Percentiles rank a stretch among this genome's conserved stretches.
phyloP scores from a whole-genome alignment of 2,888 invertebrate genomes.

The Ceraclea dissimilis region DNA sequence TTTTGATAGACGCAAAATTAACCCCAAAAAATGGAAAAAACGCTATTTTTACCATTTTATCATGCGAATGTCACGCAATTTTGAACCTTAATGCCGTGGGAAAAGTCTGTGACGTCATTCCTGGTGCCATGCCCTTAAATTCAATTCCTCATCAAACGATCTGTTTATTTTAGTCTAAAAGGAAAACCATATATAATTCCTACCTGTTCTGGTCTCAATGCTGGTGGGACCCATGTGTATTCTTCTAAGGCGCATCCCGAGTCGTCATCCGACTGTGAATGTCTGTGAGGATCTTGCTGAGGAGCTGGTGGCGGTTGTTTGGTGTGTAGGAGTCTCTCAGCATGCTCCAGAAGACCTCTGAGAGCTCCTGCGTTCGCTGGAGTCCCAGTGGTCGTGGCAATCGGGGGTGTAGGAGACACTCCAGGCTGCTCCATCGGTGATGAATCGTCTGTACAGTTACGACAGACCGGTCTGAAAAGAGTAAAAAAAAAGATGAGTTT shows the following conservation, averaged over 20 bases:
- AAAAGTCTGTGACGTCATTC: too few relatives aligned
- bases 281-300: slow-evolving; percentile 64
- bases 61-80: too few relatives aligned
- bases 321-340: slow-evolving; percentile 53
- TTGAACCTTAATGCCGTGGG: too few relatives aligned
- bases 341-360: slow-evolving; percentile 42
- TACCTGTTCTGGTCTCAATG: slow-evolving; percentile 94
- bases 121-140: too few relatives aligned
- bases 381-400: slow-evolving; percentile 42
- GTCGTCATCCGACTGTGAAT: slow-evolving; percentile 94
- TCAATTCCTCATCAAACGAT: too few relatives aligned
- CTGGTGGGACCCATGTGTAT: slow-evolving; percentile 97
- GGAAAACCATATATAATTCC: too few relatives aligned
- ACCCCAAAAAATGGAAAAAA: too few relatives aligned
- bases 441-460: slow-evolving; percentile 63
- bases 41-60: too few relatives aligned
- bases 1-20: too few relatives aligned
- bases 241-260: slow-evolving; percentile 96
- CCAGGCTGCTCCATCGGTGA: slow-evolving; percentile 39
- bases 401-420: slow-evolving; percentile 39
- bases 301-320: slow-evolving; percentile 40
- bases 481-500: slow-evolving; percentile 28
- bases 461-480: slow-evolving; percentile 70
- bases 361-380: slow-evolving; percentile 30
- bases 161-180: too few relatives aligned